phyloP scores from a whole-genome alignment of 2,797 vertebrate species.

The Erithacus rubecula region DNA sequence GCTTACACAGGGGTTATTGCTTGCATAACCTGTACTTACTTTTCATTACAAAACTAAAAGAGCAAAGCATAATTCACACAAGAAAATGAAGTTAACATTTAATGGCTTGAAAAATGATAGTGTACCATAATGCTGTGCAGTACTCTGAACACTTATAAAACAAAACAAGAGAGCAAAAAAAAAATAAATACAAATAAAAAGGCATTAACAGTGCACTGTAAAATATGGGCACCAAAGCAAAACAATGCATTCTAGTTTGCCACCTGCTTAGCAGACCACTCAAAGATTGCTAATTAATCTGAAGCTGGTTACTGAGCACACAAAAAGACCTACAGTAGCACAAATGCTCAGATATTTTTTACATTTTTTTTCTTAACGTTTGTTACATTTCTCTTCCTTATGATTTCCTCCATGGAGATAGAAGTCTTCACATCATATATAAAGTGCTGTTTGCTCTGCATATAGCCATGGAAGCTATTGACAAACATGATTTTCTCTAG shows the following conservation, averaged over 20 bases:
- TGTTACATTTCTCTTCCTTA: not conserved
- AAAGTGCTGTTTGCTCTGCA: not conserved
- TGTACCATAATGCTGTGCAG: slow-evolving; percentile 54
- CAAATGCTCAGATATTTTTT: not conserved
- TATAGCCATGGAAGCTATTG: not conserved
- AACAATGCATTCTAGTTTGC: slow-evolving; percentile 32
- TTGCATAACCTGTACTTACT: slow-evolving; percentile 83
- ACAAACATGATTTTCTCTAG: not conserved
- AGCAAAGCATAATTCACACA: slow-evolving; percentile 79
- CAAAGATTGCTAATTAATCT: not conserved
- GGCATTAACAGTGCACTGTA: not conserved
- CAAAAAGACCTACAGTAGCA: not conserved
- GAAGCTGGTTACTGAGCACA: not conserved
- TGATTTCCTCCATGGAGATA: not conserved
- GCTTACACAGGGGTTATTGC: slow-evolving; percentile 78
- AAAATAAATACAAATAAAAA: slow-evolving; percentile 61
- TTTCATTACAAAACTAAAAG: slow-evolving; percentile 82
- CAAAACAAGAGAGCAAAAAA: slow-evolving; percentile 62
- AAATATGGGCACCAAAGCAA: slow-evolving; percentile 51
- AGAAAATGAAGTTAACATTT: slow-evolving; percentile 81
- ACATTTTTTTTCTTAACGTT: not conserved
- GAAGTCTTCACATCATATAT: not conserved
- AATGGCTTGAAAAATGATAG: slow-evolving; percentile 78
- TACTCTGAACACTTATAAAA: slow-evolving; percentile 65
- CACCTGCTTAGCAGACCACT: not conserved